Evolutionary conservation across 2,888 invertebrate genomes (phyloP).

Genomic region (Calameuta filiformis): DNA sequence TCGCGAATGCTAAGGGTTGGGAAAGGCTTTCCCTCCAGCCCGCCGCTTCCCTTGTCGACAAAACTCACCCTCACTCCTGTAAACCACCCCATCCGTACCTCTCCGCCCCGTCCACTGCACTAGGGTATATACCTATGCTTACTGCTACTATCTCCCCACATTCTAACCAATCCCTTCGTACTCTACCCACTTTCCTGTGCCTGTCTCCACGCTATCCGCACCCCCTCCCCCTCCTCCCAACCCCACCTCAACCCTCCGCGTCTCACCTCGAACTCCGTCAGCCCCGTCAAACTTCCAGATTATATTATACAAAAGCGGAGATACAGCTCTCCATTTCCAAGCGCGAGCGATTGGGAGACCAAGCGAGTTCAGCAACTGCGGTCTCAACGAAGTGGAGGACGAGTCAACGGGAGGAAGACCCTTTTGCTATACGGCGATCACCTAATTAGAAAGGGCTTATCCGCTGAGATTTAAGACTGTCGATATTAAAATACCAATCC

Average conservation of each 20-base stretch:
- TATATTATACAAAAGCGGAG: conserved; percentile 59
- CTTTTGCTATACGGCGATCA: conserved; percentile 6
- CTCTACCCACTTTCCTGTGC: conserved; percentile 26
- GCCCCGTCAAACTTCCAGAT: conserved; percentile 58
- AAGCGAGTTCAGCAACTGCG: conserved; percentile 40
- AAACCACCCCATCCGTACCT: conserved; percentile 17
- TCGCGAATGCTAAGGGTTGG: conserved; percentile 55
- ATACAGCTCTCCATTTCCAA: conserved; percentile 45
- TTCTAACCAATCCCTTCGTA: conserved; percentile 46
- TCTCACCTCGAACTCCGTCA: conserved; percentile 22
- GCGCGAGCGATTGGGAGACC: conserved; percentile 28
- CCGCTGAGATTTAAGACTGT: conserved; percentile 13
- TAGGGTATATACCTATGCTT: conserved; percentile 1
- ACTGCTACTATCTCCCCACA: conserved; percentile 45
- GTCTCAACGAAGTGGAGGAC: conserved; percentile 10
- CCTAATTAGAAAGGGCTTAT: conserved; percentile 20
- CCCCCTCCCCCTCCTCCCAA: background rate
- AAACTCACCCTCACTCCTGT: conserved; percentile 16
- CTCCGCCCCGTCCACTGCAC: conserved; percentile 8
- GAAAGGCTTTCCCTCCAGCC: conserved; percentile 35
- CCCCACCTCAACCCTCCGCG: background rate
- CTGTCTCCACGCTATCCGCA: conserved; percentile 24
- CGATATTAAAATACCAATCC: conserved; percentile 5
- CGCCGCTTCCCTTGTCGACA: conserved; percentile 21
- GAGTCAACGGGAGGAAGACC: background rate